Conservation (phyloP, 2,888 invertebrate genomes). For the Dryocosmus kuriphilus region DNA sequence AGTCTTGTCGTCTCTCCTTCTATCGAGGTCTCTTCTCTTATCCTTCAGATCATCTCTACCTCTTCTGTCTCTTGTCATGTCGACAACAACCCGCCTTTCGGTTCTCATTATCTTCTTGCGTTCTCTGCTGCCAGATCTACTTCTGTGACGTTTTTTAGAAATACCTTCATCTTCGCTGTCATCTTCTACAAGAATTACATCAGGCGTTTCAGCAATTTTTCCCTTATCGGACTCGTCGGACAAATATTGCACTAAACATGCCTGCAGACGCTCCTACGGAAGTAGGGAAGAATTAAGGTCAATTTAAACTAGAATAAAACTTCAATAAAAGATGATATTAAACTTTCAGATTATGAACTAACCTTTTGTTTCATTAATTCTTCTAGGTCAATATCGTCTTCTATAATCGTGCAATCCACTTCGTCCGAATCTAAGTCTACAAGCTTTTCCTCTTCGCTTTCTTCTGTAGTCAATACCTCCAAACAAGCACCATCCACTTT, state of each 20-base stretch:
- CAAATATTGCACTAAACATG: slow-evolving; percentile 86
- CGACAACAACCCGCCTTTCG: slow-evolving; percentile 73
- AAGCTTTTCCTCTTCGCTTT: slow-evolving; percentile 74
- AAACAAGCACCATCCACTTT: slow-evolving; percentile 68
- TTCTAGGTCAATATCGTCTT: slow-evolving; percentile 92
- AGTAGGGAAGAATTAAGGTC: not conserved
- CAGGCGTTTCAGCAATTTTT: slow-evolving; percentile 78
- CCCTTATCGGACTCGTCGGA: slow-evolving; percentile 82
- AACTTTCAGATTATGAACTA: not conserved
- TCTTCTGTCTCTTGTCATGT: slow-evolving; percentile 71
- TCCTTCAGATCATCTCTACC: slow-evolving; percentile 65
- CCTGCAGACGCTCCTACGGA: slow-evolving; percentile 82
- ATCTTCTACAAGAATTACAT: slow-evolving; percentile 83
- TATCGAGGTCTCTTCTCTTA: slow-evolving; percentile 68
- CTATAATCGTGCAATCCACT: slow-evolving; percentile 85
- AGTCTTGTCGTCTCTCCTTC: slow-evolving; percentile 69
- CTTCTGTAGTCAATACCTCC: slow-evolving; percentile 73
- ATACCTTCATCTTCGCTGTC: slow-evolving; percentile 81
- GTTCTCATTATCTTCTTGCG: slow-evolving; percentile 67
- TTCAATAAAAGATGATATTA: not conserved
- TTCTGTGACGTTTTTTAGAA: slow-evolving; percentile 76
- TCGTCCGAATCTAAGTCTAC: slow-evolving; percentile 79
- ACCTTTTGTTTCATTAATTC: slow-evolving; percentile 95
- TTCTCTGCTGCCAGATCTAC: slow-evolving; percentile 72
- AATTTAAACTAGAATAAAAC: not conserved